Conservation (phyloP, 2,113 vertebrate genomes). For the Amblyornis subalaris region DNA sequence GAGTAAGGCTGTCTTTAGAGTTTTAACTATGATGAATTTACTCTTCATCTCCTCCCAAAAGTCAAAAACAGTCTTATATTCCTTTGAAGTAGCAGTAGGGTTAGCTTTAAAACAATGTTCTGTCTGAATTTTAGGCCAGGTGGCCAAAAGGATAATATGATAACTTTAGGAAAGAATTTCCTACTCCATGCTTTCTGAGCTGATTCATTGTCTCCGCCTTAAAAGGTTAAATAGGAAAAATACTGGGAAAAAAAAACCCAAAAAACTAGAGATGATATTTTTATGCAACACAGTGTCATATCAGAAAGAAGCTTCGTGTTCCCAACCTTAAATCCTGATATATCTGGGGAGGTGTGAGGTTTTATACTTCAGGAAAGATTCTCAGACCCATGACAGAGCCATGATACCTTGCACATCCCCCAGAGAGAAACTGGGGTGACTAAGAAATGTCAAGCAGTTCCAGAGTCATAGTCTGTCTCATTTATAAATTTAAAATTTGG, state of each 20-base stretch:
- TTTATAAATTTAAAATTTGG: neutral
- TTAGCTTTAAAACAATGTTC: slow-evolving; percentile 4
- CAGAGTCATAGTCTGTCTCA: neutral
- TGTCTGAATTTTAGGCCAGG: neutral
- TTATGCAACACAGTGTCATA: neutral
- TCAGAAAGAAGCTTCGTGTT: neutral
- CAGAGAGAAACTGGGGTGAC: neutral
- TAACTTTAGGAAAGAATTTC: slow-evolving; percentile 10
- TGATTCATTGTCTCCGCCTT: neutral
- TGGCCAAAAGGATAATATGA: slow-evolving; percentile 24
- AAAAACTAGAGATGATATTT: neutral
- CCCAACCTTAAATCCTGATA: neutral
- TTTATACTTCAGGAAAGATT: neutral
- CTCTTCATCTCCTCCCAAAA: neutral
- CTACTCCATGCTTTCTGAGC: neutral
- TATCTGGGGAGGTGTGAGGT: fast-evolving
- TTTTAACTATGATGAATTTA: neutral
- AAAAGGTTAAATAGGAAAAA: neutral
- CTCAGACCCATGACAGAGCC: neutral
- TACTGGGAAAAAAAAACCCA: neutral
- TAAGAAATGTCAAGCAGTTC: neutral
- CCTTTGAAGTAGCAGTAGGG: neutral
- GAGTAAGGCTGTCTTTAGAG: neutral
- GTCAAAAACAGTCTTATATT: neutral
- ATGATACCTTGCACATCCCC: neutral